A percentile compares a stretch with the other conserved stretches of the same genome.
Evolutionary conservation across 1,140 invertebrate genomes (phyloP).

Genomic region (Charaxes varanes): DNA sequence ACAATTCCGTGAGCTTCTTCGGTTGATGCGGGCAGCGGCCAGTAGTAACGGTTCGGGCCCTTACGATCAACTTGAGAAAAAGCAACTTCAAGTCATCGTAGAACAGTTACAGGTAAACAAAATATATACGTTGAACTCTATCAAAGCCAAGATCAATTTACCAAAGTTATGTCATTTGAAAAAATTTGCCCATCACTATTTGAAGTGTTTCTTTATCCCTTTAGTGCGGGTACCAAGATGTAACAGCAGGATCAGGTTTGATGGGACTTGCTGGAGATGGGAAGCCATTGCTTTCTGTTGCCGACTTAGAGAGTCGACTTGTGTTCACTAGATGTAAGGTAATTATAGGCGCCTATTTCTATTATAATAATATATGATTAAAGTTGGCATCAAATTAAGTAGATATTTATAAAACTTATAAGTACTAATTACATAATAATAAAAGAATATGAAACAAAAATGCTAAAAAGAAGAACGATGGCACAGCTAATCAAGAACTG

Average conservation of each 20-base stretch:
- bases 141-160: too few relatives aligned
- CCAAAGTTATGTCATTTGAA: too few relatives aligned
- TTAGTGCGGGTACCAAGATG: slow-evolving; percentile 82
- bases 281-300: slow-evolving; percentile 83
- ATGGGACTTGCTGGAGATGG: slow-evolving; percentile 90
- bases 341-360: slow-evolving; percentile 12
- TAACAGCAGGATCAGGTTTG: slow-evolving; percentile 84
- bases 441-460: too few relatives aligned
- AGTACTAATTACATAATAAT: too few relatives aligned
- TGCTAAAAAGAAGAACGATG: too few relatives aligned
- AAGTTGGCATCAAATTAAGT: slow-evolving; percentile 1
- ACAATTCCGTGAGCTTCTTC: slow-evolving; percentile 71
- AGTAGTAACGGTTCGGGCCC: slow-evolving; percentile 50
- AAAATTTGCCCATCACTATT: too few relatives aligned
- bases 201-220: too few relatives aligned
- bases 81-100: slow-evolving; percentile 63
- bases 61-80: slow-evolving; percentile 65
- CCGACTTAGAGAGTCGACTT: slow-evolving; percentile 87
- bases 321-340: slow-evolving; percentile 91
- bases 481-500: too few relatives aligned
- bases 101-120: slow-evolving; percentile 65
- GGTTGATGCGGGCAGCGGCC: slow-evolving; percentile 65
- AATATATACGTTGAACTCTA: too few relatives aligned
- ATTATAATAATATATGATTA: too few relatives aligned
- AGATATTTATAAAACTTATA: too few relatives aligned